Evolutionary conservation across 2,888 invertebrate genomes (phyloP).

Genomic region (Adela reaumurella): DNA sequence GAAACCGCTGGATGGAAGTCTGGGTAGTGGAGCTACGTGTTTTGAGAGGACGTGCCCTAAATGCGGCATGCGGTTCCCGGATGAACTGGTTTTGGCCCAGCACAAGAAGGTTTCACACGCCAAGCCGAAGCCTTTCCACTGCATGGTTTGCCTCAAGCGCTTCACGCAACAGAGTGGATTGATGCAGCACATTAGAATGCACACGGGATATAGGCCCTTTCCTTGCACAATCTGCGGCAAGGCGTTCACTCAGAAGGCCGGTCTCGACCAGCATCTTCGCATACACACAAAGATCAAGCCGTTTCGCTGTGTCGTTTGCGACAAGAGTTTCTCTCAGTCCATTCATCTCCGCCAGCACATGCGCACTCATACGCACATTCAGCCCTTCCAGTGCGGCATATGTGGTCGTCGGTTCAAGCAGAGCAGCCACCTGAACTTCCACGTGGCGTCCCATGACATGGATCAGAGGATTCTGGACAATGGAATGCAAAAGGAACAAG

Average conservation of each 20-base stretch:
- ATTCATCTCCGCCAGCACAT: constrained; percentile 47
- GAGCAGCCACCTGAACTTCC: constrained; percentile 46
- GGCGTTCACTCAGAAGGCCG: constrained; percentile 26
- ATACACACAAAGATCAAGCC: constrained; percentile 41
- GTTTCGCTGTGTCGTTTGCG: constrained; percentile 37
- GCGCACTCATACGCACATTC: constrained; percentile 43
- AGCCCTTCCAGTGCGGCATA: constrained; percentile 39
- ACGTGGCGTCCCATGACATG: too few species aligned
- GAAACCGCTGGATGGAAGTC: constrained; percentile 35
- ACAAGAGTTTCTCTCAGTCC: constrained; percentile 43
- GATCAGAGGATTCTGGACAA: constrained; percentile 10
- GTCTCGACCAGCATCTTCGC: constrained; percentile 38
- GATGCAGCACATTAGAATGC: constrained; percentile 50
- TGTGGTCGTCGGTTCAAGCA: constrained; percentile 47
- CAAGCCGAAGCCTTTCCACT: constrained; percentile 14
- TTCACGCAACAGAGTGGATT: constrained; percentile 47
- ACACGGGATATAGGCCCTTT: constrained; percentile 23
- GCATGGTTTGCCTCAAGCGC: constrained; percentile 17
- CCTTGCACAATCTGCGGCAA: constrained; percentile 33
- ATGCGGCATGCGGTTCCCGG: constrained; percentile 1
- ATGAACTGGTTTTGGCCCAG: not conserved
- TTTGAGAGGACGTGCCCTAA: constrained; percentile 2
- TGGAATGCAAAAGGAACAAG: constrained; percentile 2
- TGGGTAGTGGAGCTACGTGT: too few species aligned
- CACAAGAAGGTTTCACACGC: too few species aligned